These are phyloP conservation scores for Cryptoblepharus egeriae DNA, from an alignment of 2,797 vertebrate species.

Conservation along the genomic window DNA sequence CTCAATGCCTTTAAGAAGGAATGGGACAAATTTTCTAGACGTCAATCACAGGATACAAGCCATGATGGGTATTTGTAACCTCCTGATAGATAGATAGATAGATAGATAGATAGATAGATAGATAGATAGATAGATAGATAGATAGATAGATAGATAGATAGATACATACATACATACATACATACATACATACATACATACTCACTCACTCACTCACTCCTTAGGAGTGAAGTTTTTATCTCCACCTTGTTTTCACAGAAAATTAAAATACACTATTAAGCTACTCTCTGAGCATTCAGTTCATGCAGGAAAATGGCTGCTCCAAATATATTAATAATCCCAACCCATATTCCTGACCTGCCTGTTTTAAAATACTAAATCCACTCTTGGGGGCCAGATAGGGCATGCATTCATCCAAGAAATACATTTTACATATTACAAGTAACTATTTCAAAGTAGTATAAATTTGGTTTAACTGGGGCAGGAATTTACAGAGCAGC, in stretches of 20 bases:
- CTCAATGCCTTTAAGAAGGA: too few species aligned
- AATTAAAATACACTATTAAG: neutral
- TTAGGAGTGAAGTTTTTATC: too few species aligned
- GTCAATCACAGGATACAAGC: too few species aligned
- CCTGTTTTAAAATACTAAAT: neutral
- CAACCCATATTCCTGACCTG: neutral
- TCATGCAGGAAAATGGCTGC: neutral
- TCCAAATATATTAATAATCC: neutral
- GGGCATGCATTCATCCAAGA: neutral
- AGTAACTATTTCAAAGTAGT: constrained; percentile 32
- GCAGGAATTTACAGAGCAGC: constrained; percentile 22
- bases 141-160: too few species aligned
- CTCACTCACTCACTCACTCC: too few species aligned
- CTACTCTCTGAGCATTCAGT: neutral
- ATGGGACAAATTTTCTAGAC: too few species aligned
- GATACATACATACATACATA: too few species aligned
- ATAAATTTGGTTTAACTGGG: neutral
- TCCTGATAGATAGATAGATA: too few species aligned
- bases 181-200: too few species aligned
- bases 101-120: too few species aligned
- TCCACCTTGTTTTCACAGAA: neutral
- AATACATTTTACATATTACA: neutral
- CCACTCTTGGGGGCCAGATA: neutral
- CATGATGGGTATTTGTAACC: too few species aligned
- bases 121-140: too few species aligned